A percentile compares a stretch with the other conserved stretches of the same genome.
Evolutionary conservation across 2,888 invertebrate species (phyloP).

Genomic region (Xanthia togata): DNA sequence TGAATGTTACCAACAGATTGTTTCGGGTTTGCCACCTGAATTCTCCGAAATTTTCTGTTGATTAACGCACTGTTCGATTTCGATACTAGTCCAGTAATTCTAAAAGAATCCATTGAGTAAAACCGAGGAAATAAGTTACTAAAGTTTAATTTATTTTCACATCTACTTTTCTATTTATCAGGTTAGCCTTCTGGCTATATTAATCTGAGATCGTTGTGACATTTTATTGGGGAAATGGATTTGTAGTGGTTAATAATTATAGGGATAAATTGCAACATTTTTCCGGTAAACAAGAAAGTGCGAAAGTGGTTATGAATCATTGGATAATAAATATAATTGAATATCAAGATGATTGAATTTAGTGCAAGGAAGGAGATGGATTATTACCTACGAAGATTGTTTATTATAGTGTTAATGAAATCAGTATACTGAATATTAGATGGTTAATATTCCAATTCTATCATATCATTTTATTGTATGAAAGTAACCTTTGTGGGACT

Average conservation of each 20-base stretch:
- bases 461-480: neutral
- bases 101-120: neutral
- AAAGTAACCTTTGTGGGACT: conserved; percentile 10
- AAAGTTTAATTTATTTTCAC: neutral
- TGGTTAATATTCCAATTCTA: neutral
- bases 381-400: neutral
- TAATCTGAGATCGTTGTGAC: neutral
- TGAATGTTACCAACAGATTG: neutral
- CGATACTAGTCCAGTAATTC: neutral
- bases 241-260: conserved; percentile 40
- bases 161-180: neutral
- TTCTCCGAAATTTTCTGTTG: too few species aligned
- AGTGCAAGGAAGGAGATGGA: neutral
- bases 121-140: neutral
- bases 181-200: neutral
- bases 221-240: conserved; percentile 60
- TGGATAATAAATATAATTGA: neutral
- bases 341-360: neutral
- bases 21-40: neutral
- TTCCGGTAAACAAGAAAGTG: conserved; percentile 35
- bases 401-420: neutral
- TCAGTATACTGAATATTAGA: neutral
- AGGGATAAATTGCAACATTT: conserved; percentile 29
- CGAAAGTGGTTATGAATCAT: conserved; percentile 21
- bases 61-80: neutral